Evolutionary conservation across 2,888 invertebrate species (phyloP).

Genomic region (Hirtodrosophila duncani): DNA sequence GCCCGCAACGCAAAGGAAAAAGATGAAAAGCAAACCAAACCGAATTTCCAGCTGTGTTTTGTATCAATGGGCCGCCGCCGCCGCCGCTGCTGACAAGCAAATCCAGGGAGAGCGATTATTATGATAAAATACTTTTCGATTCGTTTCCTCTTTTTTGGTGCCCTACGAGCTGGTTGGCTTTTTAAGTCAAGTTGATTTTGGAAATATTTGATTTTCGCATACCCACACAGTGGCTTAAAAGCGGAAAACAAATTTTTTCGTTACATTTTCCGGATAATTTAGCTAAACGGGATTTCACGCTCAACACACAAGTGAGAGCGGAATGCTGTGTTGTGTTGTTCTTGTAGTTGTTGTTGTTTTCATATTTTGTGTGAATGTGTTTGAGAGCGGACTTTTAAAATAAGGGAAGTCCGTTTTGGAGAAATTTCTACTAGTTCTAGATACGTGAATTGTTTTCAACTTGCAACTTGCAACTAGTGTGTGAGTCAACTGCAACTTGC

Average conservation of each 20-base stretch:
- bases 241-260: slow-evolving; percentile 54
- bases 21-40: neutral
- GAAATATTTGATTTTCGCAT: slow-evolving; percentile 24
- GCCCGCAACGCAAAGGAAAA: slow-evolving; percentile 19
- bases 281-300: slow-evolving; percentile 71
- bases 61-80: slow-evolving; percentile 29
- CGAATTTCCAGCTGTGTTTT: slow-evolving; percentile 49
- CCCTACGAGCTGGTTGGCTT: slow-evolving; percentile 14
- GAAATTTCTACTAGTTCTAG: no score
- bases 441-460: no score
- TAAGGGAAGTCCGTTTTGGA: no score
- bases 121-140: slow-evolving; percentile 67
- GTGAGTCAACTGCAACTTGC: no score
- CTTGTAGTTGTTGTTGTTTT: slow-evolving; percentile 9
- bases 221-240: slow-evolving; percentile 18
- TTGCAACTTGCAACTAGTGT: no score
- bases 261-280: slow-evolving; percentile 72
- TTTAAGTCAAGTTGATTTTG: slow-evolving; percentile 36
- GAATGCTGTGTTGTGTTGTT: neutral
- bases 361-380: no score
- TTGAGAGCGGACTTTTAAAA: no score
- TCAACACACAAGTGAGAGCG: slow-evolving; percentile 13
- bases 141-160: slow-evolving; percentile 7
- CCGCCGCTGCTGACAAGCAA: no score
- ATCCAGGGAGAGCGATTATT: slow-evolving; percentile 71